Evolutionary conservation across 2,113 vertebrate species (phyloP).

Genomic region (Carettochelys insculpta): DNA sequence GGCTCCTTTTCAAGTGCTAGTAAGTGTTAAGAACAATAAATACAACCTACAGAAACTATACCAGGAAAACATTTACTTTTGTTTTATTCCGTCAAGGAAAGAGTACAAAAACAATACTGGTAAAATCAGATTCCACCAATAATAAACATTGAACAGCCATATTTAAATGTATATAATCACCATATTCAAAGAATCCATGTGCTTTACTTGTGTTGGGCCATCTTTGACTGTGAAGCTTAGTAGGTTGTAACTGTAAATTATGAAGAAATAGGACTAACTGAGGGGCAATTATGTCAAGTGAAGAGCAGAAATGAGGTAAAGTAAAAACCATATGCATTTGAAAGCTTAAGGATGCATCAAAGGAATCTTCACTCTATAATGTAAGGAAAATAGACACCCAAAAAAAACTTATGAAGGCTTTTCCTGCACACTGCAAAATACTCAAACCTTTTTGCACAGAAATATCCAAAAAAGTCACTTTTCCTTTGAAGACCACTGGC

Average conservation of each 20-base stretch:
- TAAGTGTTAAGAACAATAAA: background rate
- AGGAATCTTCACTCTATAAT: background rate
- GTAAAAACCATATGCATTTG: constrained; percentile 3
- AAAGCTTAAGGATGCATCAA: background rate
- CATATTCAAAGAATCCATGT: constrained; percentile 50
- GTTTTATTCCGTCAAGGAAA: constrained; percentile 70
- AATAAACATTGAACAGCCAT: constrained; percentile 62
- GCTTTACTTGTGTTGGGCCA: constrained; percentile 31
- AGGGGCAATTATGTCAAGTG: constrained; percentile 32
- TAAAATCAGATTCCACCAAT: constrained; percentile 56
- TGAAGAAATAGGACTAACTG: constrained; percentile 11
- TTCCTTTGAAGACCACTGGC: background rate
- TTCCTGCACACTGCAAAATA: background rate
- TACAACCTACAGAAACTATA: background rate
- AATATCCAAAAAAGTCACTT: background rate
- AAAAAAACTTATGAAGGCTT: constrained; percentile 8
- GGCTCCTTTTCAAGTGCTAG: background rate
- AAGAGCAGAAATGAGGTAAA: constrained; percentile 14
- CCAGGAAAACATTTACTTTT: background rate
- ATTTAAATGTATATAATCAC: constrained; percentile 64
- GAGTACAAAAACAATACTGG: constrained; percentile 50
- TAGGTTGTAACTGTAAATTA: background rate
- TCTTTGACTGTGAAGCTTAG: constrained; percentile 24
- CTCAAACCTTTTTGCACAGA: background rate
- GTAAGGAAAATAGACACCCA: background rate